Conservation (phyloP, 1,140 invertebrate species). For the Prorops nasuta region DNA sequence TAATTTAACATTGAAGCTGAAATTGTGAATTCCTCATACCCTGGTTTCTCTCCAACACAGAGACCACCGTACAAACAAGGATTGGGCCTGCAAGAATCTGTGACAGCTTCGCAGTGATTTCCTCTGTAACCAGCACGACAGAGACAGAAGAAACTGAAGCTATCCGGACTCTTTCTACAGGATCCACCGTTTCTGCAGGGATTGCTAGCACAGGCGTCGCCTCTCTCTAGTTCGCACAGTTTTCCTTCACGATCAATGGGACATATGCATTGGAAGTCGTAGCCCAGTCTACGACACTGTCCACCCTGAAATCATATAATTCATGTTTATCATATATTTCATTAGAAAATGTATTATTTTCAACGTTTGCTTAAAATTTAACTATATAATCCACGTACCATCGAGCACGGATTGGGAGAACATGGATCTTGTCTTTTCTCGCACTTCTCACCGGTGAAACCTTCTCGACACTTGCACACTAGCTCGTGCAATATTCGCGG, state of each 20-base stretch:
- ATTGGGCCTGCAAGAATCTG: slow-evolving; percentile 86
- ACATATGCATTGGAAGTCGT: slow-evolving; percentile 81
- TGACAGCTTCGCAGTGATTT: slow-evolving; percentile 80
- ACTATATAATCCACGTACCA: slow-evolving; percentile 25
- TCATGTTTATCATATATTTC: neutral
- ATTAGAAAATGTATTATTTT: neutral
- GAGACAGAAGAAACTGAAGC: slow-evolving; percentile 84
- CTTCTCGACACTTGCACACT: slow-evolving; percentile 74
- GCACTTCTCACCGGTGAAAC: slow-evolving; percentile 77
- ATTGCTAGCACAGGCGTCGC: slow-evolving; percentile 78
- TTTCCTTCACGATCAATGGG: slow-evolving; percentile 74
- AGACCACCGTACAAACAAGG: slow-evolving; percentile 83
- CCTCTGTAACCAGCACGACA: slow-evolving; percentile 86
- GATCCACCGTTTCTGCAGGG: slow-evolving; percentile 88
- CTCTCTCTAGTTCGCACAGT: slow-evolving; percentile 79
- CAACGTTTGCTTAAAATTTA: no score
- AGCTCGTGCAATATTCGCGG: slow-evolving; percentile 76
- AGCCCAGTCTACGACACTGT: slow-evolving; percentile 77
- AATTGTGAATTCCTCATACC: slow-evolving; percentile 35
- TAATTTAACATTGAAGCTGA: neutral
- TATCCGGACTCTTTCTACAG: slow-evolving; percentile 81
- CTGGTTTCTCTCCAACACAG: slow-evolving; percentile 78
- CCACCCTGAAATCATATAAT: slow-evolving; percentile 59
- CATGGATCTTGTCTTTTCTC: slow-evolving; percentile 86
- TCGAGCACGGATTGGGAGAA: slow-evolving; percentile 82